These are phyloP conservation scores for Dicranocentrus wangi DNA, from an alignment of 2,888 invertebrate genomes.

Conservation along the genomic window DNA sequence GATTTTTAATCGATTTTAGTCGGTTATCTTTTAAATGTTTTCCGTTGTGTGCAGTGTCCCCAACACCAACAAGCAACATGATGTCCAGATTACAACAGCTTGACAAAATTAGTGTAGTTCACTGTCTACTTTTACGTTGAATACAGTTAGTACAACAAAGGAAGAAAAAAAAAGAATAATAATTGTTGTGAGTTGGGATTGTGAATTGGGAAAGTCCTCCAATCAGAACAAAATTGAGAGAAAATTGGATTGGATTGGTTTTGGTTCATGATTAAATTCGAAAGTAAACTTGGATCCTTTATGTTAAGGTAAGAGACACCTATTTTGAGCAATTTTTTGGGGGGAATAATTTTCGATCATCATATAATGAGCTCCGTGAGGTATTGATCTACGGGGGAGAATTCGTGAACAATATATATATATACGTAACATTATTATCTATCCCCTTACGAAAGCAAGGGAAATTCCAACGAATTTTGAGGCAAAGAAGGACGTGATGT, in stretches of 20 bases:
- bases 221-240: neutral
- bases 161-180: neutral
- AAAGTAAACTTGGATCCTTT: conserved; percentile 34
- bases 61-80: conserved; percentile 20
- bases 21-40: no score
- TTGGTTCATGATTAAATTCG: neutral
- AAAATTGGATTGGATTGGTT: neutral
- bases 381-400: no score
- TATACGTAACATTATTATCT: no score
- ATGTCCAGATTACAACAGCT: conserved; percentile 50
- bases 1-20: no score
- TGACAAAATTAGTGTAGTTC: conserved; percentile 53
- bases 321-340: conserved; percentile 8
- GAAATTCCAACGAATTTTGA: no score
- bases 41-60: neutral
- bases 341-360: neutral
- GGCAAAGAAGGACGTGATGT: no score
- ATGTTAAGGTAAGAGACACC: conserved; percentile 40
- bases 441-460: no score
- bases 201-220: neutral
- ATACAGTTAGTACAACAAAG: neutral
- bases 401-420: no score
- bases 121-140: conserved; percentile 29
- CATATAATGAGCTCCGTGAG: conserved; percentile 11
- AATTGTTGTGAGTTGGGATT: conserved; percentile 4